Percentiles rank a stretch among this genome's conserved stretches.
Conservation (phyloP, 2,888 invertebrate genomes). For the Melinopterus prodromus region DNA sequence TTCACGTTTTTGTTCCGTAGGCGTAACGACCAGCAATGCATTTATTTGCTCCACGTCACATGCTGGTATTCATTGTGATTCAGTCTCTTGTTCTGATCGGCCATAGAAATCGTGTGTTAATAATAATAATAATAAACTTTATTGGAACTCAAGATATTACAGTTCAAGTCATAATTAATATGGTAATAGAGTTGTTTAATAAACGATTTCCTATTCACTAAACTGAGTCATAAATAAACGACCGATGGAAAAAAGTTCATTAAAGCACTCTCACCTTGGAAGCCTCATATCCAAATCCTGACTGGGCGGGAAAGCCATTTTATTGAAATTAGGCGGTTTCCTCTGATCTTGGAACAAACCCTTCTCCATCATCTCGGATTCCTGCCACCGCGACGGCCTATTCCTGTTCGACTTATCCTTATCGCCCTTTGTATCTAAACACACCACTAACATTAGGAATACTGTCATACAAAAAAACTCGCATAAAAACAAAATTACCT, state of each 20-base stretch:
- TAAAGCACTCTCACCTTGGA: constrained; percentile 47
- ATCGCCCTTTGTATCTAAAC: constrained; percentile 39
- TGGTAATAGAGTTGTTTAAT: too few relatives aligned
- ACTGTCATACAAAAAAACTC: background rate
- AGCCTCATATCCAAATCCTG: constrained; percentile 60
- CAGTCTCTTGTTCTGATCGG: too few relatives aligned
- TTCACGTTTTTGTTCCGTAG: too few relatives aligned
- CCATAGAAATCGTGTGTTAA: too few relatives aligned
- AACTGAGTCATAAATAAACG: too few relatives aligned
- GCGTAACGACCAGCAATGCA: too few relatives aligned
- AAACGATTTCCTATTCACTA: too few relatives aligned
- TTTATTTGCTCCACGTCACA: too few relatives aligned
- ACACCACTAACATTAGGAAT: background rate
- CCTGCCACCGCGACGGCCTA: constrained; percentile 59
- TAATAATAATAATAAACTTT: too few relatives aligned
- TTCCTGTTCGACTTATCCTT: constrained; percentile 51
- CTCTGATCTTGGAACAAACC: constrained; percentile 39
- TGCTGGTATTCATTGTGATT: too few relatives aligned
- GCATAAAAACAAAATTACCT: constrained; percentile 29
- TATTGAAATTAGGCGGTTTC: constrained; percentile 48
- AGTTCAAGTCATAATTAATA: too few relatives aligned
- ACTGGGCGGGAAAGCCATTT: constrained; percentile 40
- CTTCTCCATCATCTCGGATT: constrained; percentile 49
- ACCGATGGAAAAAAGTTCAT: constrained; percentile 17
- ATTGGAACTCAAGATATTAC: too few relatives aligned